Evolutionary conservation across 92 coral and sea anemone genomes (phyloP).

Genomic region (Phenganax stokvisi): DNA sequence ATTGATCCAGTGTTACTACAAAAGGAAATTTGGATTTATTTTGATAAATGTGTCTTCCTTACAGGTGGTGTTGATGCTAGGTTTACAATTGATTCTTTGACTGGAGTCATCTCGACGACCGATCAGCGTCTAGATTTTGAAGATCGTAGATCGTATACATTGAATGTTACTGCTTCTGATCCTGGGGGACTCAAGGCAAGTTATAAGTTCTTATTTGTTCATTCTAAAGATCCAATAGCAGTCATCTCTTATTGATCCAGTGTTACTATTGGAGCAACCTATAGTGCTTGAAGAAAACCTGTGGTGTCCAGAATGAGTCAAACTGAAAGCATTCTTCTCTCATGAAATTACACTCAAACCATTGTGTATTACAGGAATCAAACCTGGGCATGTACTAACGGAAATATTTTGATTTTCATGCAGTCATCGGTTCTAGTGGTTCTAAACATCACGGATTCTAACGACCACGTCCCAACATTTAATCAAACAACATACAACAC

Average conservation of each 20-base stretch:
- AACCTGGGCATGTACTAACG: too few species aligned
- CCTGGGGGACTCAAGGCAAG: constrained; percentile 47
- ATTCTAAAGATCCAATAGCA: too few species aligned
- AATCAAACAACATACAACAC: constrained; percentile 56
- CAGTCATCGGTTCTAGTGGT: constrained; percentile 54
- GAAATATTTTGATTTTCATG: constrained; percentile 12
- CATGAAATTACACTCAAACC: too few species aligned
- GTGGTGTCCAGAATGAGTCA: too few species aligned
- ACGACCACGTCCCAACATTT: constrained; percentile 67
- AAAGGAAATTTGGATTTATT: not conserved
- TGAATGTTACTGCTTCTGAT: constrained; percentile 60
- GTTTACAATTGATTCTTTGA: constrained; percentile 54
- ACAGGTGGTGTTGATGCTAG: constrained; percentile 49
- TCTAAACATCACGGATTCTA: constrained; percentile 53
- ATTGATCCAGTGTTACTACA: not conserved
- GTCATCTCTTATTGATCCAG: too few species aligned
- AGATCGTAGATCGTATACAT: constrained; percentile 42
- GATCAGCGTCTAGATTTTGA: constrained; percentile 61
- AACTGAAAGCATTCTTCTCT: too few species aligned
- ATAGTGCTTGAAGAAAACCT: too few species aligned
- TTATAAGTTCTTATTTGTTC: not conserved
- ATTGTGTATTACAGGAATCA: not conserved
- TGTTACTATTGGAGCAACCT: too few species aligned
- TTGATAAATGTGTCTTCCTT: constrained; percentile 3
- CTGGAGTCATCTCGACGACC: constrained; percentile 53